These are phyloP conservation scores for Epinotia nisella DNA, from an alignment of 2,888 invertebrate genomes.

Conservation along the genomic window DNA sequence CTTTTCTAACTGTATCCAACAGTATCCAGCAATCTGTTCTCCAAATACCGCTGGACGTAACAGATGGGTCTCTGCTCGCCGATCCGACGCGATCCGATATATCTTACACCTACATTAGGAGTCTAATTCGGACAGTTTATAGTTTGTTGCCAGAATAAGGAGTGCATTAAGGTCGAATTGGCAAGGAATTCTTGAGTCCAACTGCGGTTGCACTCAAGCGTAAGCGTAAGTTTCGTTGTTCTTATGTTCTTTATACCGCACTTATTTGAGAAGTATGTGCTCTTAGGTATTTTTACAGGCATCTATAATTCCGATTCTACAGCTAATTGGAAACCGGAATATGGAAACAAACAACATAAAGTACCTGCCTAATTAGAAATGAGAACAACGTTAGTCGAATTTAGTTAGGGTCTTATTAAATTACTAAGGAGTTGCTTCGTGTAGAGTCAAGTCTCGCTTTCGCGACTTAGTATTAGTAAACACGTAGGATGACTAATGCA, in stretches of 20 bases:
- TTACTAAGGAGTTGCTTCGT: constrained; percentile 27
- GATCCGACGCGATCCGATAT: constrained; percentile 37
- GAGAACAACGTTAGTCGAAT: background rate
- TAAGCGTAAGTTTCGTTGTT: background rate
- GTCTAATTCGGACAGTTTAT: constrained; percentile 43
- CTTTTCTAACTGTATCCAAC: constrained; percentile 48
- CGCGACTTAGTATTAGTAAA: constrained; percentile 40
- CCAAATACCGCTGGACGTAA: constrained; percentile 51
- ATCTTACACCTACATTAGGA: constrained; percentile 43
- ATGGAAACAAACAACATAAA: background rate
- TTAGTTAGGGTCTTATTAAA: constrained; percentile 23
- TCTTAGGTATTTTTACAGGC: background rate
- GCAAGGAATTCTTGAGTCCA: constrained; percentile 16
- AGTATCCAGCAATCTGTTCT: constrained; percentile 51
- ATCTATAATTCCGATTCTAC: background rate
- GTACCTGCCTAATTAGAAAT: background rate
- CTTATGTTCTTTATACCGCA: background rate
- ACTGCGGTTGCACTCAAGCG: background rate
- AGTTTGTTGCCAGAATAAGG: constrained; percentile 39
- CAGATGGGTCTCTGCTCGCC: constrained; percentile 43
- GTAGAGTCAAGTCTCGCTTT: constrained; percentile 31
- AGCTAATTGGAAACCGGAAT: background rate
- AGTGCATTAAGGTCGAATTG: constrained; percentile 32
- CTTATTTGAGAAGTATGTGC: background rate
- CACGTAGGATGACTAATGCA: constrained; percentile 41